Conservation (phyloP, 1,140 invertebrate genomes). For the Drosophila tani region DNA sequence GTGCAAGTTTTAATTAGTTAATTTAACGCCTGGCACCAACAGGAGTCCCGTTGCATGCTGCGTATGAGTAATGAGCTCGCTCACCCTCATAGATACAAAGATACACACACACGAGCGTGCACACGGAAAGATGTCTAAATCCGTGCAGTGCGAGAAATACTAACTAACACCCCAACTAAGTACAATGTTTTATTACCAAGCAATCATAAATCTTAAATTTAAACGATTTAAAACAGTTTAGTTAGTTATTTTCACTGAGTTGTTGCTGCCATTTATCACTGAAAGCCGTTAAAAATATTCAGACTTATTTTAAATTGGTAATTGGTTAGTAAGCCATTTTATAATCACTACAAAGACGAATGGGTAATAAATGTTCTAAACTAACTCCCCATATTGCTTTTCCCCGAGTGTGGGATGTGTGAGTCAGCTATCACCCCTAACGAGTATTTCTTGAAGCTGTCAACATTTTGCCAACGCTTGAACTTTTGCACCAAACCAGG, state of each 20-base stretch:
- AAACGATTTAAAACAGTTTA: too few relatives aligned
- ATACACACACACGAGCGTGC: constrained; percentile 13
- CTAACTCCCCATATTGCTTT: not conserved
- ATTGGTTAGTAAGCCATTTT: not conserved
- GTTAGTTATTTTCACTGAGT: too few relatives aligned
- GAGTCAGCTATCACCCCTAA: constrained; percentile 35
- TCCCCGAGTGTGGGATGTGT: constrained; percentile 5
- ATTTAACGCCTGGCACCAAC: constrained; percentile 76
- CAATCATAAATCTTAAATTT: too few relatives aligned
- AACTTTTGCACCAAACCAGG: constrained; percentile 48
- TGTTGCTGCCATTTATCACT: too few relatives aligned
- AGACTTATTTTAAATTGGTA: too few relatives aligned
- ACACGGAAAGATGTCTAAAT: constrained; percentile 30
- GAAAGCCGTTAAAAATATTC: too few relatives aligned
- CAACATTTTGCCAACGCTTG: constrained; percentile 65
- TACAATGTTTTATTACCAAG: not conserved
- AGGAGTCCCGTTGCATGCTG: constrained; percentile 54
- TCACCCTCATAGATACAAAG: constrained; percentile 28
- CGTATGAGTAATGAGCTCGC: constrained; percentile 74
- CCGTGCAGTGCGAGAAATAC: constrained; percentile 14
- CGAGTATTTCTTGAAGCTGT: constrained; percentile 67
- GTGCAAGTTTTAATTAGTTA: constrained; percentile 82
- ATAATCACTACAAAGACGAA: too few relatives aligned
- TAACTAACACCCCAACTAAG: too few relatives aligned
- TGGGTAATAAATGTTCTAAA: not conserved